Base-by-base conservation (phyloP, 1,140 invertebrate genomes). In the Asbolus verrucosus region DNA sequence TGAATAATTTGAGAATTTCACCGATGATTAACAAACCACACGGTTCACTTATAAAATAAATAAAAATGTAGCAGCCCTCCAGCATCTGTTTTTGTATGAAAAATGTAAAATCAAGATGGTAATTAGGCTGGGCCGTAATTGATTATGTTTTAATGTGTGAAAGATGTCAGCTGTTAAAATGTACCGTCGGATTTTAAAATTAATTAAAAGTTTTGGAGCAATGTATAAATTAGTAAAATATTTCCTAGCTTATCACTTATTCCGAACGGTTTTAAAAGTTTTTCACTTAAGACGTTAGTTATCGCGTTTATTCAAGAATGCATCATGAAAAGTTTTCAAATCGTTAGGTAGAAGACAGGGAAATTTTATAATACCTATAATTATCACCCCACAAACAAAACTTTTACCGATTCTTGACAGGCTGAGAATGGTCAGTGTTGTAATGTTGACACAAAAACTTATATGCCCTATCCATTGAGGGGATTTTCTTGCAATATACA, bases 121-220 rank as follows among this genome's bases (percentile, higher is more conserved):
- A 54, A 54, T 24, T 54, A 27, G 9, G 8, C 21, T 4, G 46
- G 33, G 46, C 21, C 18, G 24, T 24, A 54, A 54, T 27, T 54
- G 46, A 54, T 63, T 39, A 19, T 14, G 16, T 63, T 31, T 31
- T 39, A 63, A 63, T 63, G 61, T 63, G 61, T 41, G 61, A 63
- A 63, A 9, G 16, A 8, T 24, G 61, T 63, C 61, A 63, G 61
- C 61, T 63, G 61, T 63, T 63, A 63, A 63, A 63, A 63, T 21
- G 19, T 63, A 39, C 13, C 38, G 60, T 31, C 61, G 41, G 33
- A 41, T 39, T 63, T 63, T 63, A 63, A 63, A 63, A 63, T 63
- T 63, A 63, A 63, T 63, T 63, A 63, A 63, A 63, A 63, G 16
- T 63, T 63, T 36, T 41, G 16, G 61, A 39, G 36, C 24, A 63